Base-by-base conservation (phyloP, 2,797 vertebrate genomes). In the Neoniphon sammara region DNA sequence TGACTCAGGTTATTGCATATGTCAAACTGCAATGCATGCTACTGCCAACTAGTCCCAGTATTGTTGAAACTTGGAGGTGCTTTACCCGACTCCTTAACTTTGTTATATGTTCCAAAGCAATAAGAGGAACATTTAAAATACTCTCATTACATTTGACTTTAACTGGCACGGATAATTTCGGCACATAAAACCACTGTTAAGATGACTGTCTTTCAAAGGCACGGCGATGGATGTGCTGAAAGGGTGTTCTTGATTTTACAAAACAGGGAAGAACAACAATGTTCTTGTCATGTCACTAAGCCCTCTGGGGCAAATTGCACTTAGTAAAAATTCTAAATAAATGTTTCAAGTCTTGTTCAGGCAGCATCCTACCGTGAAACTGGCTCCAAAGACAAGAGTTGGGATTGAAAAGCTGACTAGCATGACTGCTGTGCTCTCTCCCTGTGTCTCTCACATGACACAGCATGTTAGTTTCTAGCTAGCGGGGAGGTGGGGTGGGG, bases 311-410 rank as follows among this genome's bases (percentile, higher is more conserved):
- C 46, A 53, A 65, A 65, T 52, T 65, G 47, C 57, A 59, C 30
- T 52, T 52, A 23, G 46, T 64, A 39, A 52, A 21, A 31, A 56
- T 21, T 4, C 11, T 18, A 17, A 56, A 30, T 56, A 31, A 82
- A 81, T 58, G 69, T 80, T 89, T 90, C 78, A 86, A 81, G 88
- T 91, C 85, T 81, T 85, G 73, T 88, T 85, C 78, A 79, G 87
- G 73, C 79, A 77, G 73, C 55, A 58, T 78, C 80, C 62, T 21
- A 18, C 62, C 75, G 25, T 54, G n/a, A 82, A 83, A 81, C 77
- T 2, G 36, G 21, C 44, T 50, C 44, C 25, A 70, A 75, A 81
- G 70, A 76, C n/a, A 66, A 23, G 42, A 74, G 73, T 75, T 8
- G 42, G 73, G 75, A 73, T 62, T 56, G 75, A 84, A 64, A 52